Base-by-base conservation (phyloP, 2,888 invertebrate genomes). In the Tridacna gigas region DNA sequence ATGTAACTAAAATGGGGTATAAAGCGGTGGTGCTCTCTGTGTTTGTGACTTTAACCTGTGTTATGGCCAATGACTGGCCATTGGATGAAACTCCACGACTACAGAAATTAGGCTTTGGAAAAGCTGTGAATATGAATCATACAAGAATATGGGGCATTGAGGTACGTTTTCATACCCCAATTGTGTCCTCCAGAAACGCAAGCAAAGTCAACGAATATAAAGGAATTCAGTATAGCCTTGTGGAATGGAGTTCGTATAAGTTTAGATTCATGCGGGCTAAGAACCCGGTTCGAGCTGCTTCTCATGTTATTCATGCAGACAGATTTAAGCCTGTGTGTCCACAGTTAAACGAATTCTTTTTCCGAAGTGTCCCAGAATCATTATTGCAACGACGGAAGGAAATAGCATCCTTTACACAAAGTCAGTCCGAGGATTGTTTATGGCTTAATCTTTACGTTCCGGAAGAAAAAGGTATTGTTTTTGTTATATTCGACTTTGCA, bases 241-340 rank as follows among this genome's bases (percentile, higher is more conserved):
- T 79, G 11, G 74, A 74, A 18, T 73, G 60, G 37, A 73, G 48
- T 13, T 13, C 28, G n/a, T 56, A 78, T 37, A 79, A 71, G n/a
- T 45, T 28, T 20, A 47, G 79, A 13, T 79, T 79, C 22, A 63
- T 74, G 79, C 73, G 61, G n/a, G 65, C 74, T 3, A 73, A 74
- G 45, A 48, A 60, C 15, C 74, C 79, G 4, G 79, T 66, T 18
- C 79, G 79, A 5, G 37, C 73, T 74, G 51, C 22, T 11, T 47
- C 47, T 48, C 20, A 48, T 12, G 67, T 66, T 37, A 28, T 65
- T 18, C 76, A 77, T 48, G 86, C 86, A 3, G 81, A 79, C 15
- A 78, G 79, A n/a, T 65, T 65, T 51, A 71, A 80, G 45, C 82
- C 82, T 2, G 86, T 82, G 22, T 86, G 86, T 74, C 82, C 86